Evolutionary conservation across 2,113 vertebrate genomes (phyloP).

Genomic region (Tringa solitaria): DNA sequence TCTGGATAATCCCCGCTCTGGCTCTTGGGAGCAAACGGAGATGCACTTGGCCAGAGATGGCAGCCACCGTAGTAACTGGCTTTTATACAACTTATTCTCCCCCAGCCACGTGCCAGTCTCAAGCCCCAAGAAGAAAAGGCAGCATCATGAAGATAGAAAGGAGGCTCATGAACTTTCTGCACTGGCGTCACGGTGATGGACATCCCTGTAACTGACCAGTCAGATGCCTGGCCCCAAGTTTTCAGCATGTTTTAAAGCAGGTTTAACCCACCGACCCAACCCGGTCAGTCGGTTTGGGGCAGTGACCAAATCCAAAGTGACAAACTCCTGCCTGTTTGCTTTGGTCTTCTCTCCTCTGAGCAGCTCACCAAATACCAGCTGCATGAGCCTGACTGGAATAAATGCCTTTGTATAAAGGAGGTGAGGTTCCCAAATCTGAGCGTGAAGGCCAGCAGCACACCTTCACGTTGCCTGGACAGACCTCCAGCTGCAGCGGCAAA

Average conservation of each 20-base stretch:
- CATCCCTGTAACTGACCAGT: neutral
- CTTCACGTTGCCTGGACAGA: accelerated
- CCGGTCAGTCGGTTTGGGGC: neutral
- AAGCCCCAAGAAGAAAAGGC: neutral
- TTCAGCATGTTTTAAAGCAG: neutral
- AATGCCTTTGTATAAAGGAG: neutral
- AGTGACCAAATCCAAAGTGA: neutral
- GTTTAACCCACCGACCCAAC: neutral
- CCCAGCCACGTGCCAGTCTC: neutral
- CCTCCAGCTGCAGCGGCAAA: neutral
- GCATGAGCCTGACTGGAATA: neutral
- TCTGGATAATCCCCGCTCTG: neutral
- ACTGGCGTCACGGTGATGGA: neutral
- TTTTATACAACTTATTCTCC: neutral
- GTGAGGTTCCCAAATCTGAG: neutral
- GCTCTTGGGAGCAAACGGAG: neutral
- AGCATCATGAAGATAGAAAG: neutral
- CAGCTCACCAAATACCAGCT: neutral
- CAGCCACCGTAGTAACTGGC: neutral
- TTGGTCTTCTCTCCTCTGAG: neutral
- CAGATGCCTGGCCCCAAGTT: neutral
- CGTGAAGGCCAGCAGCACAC: neutral
- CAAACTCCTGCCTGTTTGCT: neutral
- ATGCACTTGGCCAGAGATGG: neutral
- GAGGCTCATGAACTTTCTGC: neutral